Evolutionary conservation across 2,797 vertebrate genomes (phyloP).

Genomic region (Cetoscarus ocellatus): DNA sequence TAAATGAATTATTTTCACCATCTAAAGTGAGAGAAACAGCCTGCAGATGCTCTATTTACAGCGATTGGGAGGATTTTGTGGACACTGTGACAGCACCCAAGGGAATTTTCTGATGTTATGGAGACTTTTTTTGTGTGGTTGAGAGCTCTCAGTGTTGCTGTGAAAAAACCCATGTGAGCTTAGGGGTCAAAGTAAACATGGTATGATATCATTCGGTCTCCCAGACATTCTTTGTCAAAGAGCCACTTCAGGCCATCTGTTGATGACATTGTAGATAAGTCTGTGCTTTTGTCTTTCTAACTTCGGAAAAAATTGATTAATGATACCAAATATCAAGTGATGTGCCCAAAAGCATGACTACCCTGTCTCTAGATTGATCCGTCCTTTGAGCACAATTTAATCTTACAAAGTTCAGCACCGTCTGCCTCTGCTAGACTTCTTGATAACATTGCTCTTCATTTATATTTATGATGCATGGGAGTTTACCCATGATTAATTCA

Average conservation of each 20-base stretch:
- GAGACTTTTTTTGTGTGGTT: conserved; percentile 44
- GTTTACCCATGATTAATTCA: conserved; percentile 12
- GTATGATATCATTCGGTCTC: conserved; percentile 61
- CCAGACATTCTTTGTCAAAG: conserved; percentile 42
- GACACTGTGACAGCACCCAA: conserved; percentile 51
- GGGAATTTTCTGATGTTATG: conserved; percentile 50
- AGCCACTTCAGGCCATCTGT: conserved; percentile 52
- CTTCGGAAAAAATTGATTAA: conserved; percentile 55
- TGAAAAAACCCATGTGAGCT: conserved; percentile 61
- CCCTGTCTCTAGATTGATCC: conserved; percentile 12
- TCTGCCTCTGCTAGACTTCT: conserved; percentile 3
- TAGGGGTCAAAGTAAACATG: conserved; percentile 66
- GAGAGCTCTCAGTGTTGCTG: conserved; percentile 47
- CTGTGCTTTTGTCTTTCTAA: conserved; percentile 41
- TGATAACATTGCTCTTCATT: neutral
- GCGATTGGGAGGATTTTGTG: conserved; percentile 54
- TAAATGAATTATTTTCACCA: conserved; percentile 25
- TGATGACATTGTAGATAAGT: conserved; percentile 59
- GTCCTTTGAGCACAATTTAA: conserved; percentile 23
- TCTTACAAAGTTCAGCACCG: conserved; percentile 6
- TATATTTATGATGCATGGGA: conserved; percentile 14
- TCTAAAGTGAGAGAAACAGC: conserved; percentile 44
- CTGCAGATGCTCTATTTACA: conserved; percentile 58
- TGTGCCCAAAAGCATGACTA: conserved; percentile 36
- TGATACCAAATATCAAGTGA: conserved; percentile 45